phyloP scores from a whole-genome alignment of 2,888 invertebrate species.

The Perizoma flavofasciatum region DNA sequence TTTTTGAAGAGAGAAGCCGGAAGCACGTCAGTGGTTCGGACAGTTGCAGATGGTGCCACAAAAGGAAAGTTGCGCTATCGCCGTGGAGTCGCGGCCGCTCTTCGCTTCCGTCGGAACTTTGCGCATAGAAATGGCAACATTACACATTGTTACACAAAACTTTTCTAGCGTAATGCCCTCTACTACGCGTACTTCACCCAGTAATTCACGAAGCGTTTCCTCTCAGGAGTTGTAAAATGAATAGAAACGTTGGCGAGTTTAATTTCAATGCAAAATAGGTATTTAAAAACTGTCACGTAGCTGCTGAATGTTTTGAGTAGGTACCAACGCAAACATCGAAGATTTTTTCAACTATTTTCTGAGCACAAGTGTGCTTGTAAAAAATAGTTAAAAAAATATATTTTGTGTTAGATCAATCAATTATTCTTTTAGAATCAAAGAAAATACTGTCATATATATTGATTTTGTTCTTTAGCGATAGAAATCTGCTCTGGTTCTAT shows the following conservation, averaged over 20 bases:
- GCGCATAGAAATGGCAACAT: constrained; percentile 82
- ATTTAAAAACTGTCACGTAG: constrained; percentile 17
- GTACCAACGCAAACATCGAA: background rate
- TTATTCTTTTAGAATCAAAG: no score
- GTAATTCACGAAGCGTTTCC: constrained; percentile 65
- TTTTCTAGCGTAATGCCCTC: constrained; percentile 75
- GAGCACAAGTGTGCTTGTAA: no score
- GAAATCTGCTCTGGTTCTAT: no score
- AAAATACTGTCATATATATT: no score
- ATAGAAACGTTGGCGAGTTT: constrained; percentile 55
- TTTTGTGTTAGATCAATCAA: no score
- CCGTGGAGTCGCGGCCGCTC: constrained; percentile 56
- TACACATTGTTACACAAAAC: constrained; percentile 80
- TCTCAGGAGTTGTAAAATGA: constrained; percentile 63
- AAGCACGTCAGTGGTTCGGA: constrained; percentile 76
- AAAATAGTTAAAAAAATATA: no score
- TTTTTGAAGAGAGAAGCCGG: constrained; percentile 78
- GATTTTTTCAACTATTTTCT: background rate
- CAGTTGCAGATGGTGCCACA: constrained; percentile 80
- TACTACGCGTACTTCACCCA: constrained; percentile 65
- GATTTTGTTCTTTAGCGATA: no score
- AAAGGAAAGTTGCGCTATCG: constrained; percentile 68
- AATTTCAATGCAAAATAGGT: constrained; percentile 30
- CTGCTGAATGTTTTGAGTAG: background rate
- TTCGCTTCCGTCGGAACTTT: constrained; percentile 68